phyloP scores from a whole-genome alignment of 1,140 invertebrate species.

The Cylas formicarius region DNA sequence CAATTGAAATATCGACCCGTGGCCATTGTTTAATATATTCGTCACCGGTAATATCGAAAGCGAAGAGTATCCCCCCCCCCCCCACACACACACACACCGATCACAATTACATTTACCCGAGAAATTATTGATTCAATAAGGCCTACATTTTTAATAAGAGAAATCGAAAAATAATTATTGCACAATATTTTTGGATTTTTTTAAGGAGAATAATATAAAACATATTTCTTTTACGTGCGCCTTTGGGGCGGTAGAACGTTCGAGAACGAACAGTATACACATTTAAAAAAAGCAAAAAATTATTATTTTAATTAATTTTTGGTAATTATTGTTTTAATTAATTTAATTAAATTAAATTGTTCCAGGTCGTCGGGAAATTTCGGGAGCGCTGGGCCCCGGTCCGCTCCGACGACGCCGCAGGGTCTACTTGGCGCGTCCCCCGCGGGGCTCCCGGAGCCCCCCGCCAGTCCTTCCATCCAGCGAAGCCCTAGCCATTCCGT shows the following conservation, averaged over 20 bases:
- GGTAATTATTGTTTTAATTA: not conserved
- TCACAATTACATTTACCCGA: too few relatives aligned
- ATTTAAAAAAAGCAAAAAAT: conserved; percentile 4
- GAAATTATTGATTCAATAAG: too few relatives aligned
- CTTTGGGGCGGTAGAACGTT: not conserved
- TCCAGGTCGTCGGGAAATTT: conserved; percentile 41
- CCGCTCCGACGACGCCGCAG: conserved; percentile 37
- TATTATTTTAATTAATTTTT: not conserved
- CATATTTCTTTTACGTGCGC: too few relatives aligned
- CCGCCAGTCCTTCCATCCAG: conserved; percentile 26
- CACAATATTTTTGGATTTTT: too few relatives aligned
- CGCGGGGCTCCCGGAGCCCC: conserved; percentile 16
- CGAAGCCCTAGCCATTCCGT: conserved; percentile 37
- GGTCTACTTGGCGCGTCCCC: conserved; percentile 24
- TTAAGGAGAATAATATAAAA: too few relatives aligned
- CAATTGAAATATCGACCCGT: too few relatives aligned
- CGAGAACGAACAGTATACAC: not conserved
- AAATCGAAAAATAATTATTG: too few relatives aligned
- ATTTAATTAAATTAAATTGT: conserved; percentile 12
- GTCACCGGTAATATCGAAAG: too few relatives aligned
- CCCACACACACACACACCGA: too few relatives aligned
- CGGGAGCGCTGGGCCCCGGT: conserved; percentile 37
- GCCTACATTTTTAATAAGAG: too few relatives aligned
- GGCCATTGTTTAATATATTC: too few relatives aligned
- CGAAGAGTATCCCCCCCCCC: too few relatives aligned